Evolutionary conservation across 2,113 vertebrate species (phyloP).

Genomic region (Marcusenius ussheri): DNA sequence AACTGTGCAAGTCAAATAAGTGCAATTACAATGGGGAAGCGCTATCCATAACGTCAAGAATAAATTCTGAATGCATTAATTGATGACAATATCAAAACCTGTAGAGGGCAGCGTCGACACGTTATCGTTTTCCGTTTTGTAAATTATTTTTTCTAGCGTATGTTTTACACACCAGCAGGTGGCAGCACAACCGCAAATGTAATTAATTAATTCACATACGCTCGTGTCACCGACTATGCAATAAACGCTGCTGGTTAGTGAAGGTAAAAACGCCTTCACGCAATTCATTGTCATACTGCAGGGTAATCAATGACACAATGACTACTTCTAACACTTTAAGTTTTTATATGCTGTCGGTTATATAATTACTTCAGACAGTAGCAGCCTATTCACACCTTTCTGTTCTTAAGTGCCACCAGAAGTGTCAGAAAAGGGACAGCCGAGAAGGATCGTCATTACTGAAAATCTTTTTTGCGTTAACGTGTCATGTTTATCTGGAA

Average conservation of each 20-base stretch:
- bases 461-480: background rate
- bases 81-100: background rate
- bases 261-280: background rate
- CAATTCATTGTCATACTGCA: background rate
- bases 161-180: conserved; percentile 13
- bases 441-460: background rate
- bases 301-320: background rate
- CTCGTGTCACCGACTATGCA: background rate
- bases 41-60: background rate
- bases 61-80: background rate
- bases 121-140: background rate
- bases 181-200: conserved; percentile 19
- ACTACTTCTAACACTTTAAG: background rate
- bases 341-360: background rate
- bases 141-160: background rate
- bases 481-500: background rate
- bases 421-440: background rate
- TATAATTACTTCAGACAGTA: background rate
- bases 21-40: background rate
- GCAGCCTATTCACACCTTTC: background rate
- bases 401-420: background rate
- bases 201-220: background rate
- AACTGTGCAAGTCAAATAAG: background rate
- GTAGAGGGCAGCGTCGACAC: conserved; percentile 33
- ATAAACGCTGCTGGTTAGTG: background rate